Conservation (phyloP, 2,888 invertebrate genomes). For the Spodoptera picta region DNA sequence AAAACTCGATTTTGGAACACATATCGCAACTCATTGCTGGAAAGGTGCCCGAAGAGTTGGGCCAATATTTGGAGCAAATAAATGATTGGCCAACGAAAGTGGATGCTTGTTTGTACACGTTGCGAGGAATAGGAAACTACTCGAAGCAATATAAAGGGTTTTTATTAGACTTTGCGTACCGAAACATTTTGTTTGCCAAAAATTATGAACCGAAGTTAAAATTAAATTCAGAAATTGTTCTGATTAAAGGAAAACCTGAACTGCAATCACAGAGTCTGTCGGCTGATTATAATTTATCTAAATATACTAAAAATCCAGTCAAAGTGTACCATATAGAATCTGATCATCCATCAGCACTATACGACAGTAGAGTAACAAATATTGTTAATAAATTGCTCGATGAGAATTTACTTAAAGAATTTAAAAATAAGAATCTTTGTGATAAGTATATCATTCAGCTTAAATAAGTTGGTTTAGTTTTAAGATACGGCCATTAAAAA, state of each 20-base stretch:
- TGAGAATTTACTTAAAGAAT: conserved; percentile 56
- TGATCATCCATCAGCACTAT: conserved; percentile 60
- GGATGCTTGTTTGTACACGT: conserved; percentile 50
- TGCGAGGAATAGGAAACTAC: conserved; percentile 49
- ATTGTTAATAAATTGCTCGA: conserved; percentile 67
- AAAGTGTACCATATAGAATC: conserved; percentile 60
- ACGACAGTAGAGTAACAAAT: conserved; percentile 65
- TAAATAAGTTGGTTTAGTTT: conserved; percentile 11
- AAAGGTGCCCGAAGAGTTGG: conserved; percentile 38
- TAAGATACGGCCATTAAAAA: conserved; percentile 45
- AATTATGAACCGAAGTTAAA: conserved; percentile 64
- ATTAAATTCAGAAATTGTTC: conserved; percentile 67
- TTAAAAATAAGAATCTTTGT: conserved; percentile 62
- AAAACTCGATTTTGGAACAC: conserved; percentile 61
- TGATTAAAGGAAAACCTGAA: conserved; percentile 64
- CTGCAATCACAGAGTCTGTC: conserved; percentile 45
- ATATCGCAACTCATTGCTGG: conserved; percentile 60
- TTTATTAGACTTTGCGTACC: conserved; percentile 61
- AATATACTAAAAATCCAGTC: conserved; percentile 64
- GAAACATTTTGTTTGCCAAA: conserved; percentile 59
- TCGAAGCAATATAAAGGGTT: conserved; percentile 63
- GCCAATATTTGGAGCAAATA: conserved; percentile 46
- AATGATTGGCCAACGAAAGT: conserved; percentile 61
- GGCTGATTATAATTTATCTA: conserved; percentile 68
- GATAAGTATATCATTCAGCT: conserved; percentile 50